Conservation (phyloP, 2,113 vertebrate species). For the Aspiorhynchus laticeps region DNA sequence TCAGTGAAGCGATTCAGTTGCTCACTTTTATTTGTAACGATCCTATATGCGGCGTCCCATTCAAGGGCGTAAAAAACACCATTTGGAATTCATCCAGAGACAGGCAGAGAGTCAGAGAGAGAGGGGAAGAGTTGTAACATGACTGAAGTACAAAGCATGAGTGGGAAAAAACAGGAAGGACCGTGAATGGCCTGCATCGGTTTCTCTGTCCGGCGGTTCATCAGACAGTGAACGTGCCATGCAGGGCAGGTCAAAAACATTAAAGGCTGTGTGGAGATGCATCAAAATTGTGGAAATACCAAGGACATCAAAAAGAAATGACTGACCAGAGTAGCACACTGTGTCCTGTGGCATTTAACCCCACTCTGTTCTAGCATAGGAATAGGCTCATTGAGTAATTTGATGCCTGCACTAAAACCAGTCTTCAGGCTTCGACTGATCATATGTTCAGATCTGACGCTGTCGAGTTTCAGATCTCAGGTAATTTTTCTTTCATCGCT, state of each 20-base stretch:
- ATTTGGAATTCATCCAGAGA: not conserved
- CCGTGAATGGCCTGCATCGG: not conserved
- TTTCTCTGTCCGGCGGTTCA: conserved; percentile 9
- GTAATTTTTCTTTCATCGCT: not conserved
- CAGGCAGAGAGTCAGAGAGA: conserved; percentile 4
- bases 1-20: not conserved
- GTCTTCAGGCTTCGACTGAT: not conserved
- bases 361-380: not conserved
- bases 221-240: conserved; percentile 45
- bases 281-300: conserved; percentile 27
- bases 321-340: not conserved
- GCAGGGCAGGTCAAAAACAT: conserved; percentile 40
- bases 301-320: conserved; percentile 38
- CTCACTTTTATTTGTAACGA: not conserved
- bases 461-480: not conserved
- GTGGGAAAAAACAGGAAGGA: conserved; percentile 16
- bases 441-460: not conserved
- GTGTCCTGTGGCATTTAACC: not conserved
- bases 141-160: conserved; percentile 33
- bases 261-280: conserved; percentile 11
- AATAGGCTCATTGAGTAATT: not conserved
- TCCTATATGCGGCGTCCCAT: not conserved
- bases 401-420: not conserved
- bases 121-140: conserved; percentile 35
- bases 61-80: not conserved